Evolutionary conservation across 2,797 vertebrate genomes (phyloP), one percentile per base, ranked within the genome.

Genomic region (Macrochelys suwanniensis): DNA sequence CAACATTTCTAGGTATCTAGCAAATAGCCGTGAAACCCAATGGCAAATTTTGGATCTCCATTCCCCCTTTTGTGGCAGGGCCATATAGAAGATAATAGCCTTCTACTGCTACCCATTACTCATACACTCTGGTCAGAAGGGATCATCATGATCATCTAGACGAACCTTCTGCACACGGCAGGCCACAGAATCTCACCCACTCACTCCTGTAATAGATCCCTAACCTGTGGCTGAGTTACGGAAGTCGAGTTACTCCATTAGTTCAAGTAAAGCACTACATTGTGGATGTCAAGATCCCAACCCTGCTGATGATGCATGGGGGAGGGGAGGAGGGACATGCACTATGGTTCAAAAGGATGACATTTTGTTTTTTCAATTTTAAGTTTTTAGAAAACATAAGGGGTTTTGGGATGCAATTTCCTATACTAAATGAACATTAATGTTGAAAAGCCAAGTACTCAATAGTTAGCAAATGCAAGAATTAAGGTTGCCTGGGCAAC

Each of bases 251-350:
- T n/a, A 61, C 59, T 61, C 59, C 31, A 61, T 61, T 65, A 65
- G 16, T 65, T 65, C 59, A 16, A 33, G 31, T n/a, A 65, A 65
- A 65, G 59, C 31, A n/a, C 15, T 65, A n/a, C 16, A 7, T 31
- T 16, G 59, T n/a, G 33, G 7, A 65, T 65, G 31, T 33, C n/a
- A 65, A 65, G 15, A 6, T 33, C 56, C 23, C 56, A 57, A 12
- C 10, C 26, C 10, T 57, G 56, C 56, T 28, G 26, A 57, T 28
- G 25, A 57, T 10, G 4, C 56, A 57, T 5, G 25, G 9, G 10
- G 1, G 53, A 9, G 13, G 4, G 13, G 0, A 2, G 54, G 4
- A 2, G 6, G 31, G 15, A 1, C 31, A n/a, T n/a, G 59, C 13
- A 17, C 15, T 17, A n/a, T n/a, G 13, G 31, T 33, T 65, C 59